phyloP scores from a whole-genome alignment of 2,797 vertebrate genomes.

The Gadopsis marmoratus region DNA sequence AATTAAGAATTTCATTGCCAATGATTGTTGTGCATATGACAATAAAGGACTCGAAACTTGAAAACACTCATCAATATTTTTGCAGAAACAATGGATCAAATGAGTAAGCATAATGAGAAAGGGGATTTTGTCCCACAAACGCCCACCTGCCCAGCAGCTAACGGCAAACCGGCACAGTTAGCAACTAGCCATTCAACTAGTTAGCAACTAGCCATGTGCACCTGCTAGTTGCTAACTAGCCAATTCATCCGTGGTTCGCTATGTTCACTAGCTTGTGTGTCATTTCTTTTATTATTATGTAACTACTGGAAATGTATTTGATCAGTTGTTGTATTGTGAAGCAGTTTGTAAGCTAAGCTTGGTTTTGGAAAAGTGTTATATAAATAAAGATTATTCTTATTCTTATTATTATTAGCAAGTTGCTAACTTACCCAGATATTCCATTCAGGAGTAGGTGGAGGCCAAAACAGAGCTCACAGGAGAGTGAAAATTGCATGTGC shows the following conservation, averaged over 20 bases:
- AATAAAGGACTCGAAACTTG: too few relatives aligned
- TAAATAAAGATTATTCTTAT: too few relatives aligned
- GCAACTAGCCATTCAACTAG: too few relatives aligned
- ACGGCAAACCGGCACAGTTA: not conserved
- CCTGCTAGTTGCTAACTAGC: not conserved
- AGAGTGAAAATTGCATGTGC: not conserved
- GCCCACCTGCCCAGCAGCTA: not conserved
- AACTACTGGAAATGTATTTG: too few relatives aligned
- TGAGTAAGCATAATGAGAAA: not conserved
- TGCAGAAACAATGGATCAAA: not conserved
- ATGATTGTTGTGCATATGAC: too few relatives aligned
- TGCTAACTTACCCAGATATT: not conserved
- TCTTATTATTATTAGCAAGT: not conserved
- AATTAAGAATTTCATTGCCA: too few relatives aligned
- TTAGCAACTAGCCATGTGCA: not conserved
- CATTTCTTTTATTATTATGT: too few relatives aligned
- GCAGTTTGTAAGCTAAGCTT: too few relatives aligned
- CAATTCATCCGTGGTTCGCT: too few relatives aligned
- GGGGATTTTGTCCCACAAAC: not conserved
- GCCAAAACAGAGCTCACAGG: slow-evolving; percentile 17
- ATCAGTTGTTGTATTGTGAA: too few relatives aligned
- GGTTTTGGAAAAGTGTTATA: too few relatives aligned
- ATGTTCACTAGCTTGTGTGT: too few relatives aligned
- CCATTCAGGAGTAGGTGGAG: not conserved
- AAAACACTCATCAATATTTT: not conserved